Evolutionary conservation across 2,113 vertebrate species (phyloP), one percentile per base, ranked within the genome.

Genomic region (Phaetusa simplex): DNA sequence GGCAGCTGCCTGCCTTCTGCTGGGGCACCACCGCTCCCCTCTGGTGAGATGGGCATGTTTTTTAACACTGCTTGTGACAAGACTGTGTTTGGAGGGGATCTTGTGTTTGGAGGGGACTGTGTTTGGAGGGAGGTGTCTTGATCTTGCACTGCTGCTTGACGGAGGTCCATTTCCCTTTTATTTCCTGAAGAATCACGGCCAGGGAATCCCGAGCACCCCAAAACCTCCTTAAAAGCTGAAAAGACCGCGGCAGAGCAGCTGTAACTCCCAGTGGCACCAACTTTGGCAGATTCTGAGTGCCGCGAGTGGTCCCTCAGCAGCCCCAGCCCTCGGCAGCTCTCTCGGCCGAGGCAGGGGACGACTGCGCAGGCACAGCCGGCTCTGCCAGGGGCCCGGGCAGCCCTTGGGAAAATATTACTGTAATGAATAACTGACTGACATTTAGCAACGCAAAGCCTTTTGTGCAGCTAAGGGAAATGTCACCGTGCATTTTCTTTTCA

Each of bases 371-470:
- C 42, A 52, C 14, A 80, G 27, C 18, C 49, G 73, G 36, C n/a
- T 65, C 90, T 85, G 72, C 36, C 47, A 72, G 43, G 56, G 43
- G 8, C 67, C 53, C 12, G 72, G 69, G 42, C 67, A 86, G 58
- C 8, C 50, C 45, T 76, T 71, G n/a, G 47, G 65, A 89, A 65
- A 67, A 86, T 23, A 82, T 65, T 91, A 26, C 64, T 92, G 86
- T 70, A 49, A 30, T 62, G 82, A 90, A 74, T 47, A 81, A 40
- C 47, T 62, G 90, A 23, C 45, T 90, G 95, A 73, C 74, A 79
- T 90, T 84, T 53, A 89, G 80, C 71, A 88, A 58, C 1, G 22
- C 74, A 93, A 82, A 93, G 91, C 45, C 86, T 88, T 96, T 79
- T 56, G 89, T 82, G 77, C 66, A 64, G 80, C 5, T 5, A 22